Evolutionary conservation across 2,888 invertebrate genomes (phyloP), one percentile per base, ranked within the genome.

Genomic region (Polyploca ridens): DNA sequence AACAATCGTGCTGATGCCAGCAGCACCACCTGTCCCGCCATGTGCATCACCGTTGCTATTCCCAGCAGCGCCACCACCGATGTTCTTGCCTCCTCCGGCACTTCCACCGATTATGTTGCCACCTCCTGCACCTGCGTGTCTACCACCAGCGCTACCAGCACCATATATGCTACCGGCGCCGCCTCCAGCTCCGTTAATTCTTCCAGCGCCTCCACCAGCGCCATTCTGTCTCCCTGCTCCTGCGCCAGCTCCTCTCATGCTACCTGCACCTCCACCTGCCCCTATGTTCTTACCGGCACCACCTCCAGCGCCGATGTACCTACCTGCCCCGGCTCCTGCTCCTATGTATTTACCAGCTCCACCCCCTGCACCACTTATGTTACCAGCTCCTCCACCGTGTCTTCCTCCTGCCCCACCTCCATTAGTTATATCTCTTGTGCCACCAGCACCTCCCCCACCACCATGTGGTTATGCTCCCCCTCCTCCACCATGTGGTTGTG

Each of bases 1-100:
- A 0, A 89, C 91, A 0, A 88, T 91, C 13, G 79, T 92, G 63
- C 67, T 92, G 66, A 80, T 91, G 85, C 91, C 91, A 13, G 87
- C 90, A 0, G 73, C 77, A 0, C 82, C 87, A 0, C 87, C 89
- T 0, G 74, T 82, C 0, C 73, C 81, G 5, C 79, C 85, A 7
- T 75, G 75, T 16, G 71, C 75, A 0, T 69, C 75, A 0, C 75
- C 71, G 0, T 49, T 66, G 0, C 58, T 72, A 33, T 59, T 59
- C 33, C 58, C 72, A 8, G 69, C 82, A 0, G 70, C 82, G 0
- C 67, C 82, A 6, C 78, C 85, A 0, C 81, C 83, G 0, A 66
- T 76, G 1, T 62, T 74, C 41, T 41, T 77, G 19, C 68, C 77
- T 0, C 72, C 79, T 33, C 68, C 80, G n/a, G 77, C 81, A 0